Percentiles rank a stretch among this genome's conserved stretches.
These are phyloP conservation scores for Himalopsyche japonica DNA, from an alignment of 2,888 invertebrate genomes.

Conservation along the genomic window DNA sequence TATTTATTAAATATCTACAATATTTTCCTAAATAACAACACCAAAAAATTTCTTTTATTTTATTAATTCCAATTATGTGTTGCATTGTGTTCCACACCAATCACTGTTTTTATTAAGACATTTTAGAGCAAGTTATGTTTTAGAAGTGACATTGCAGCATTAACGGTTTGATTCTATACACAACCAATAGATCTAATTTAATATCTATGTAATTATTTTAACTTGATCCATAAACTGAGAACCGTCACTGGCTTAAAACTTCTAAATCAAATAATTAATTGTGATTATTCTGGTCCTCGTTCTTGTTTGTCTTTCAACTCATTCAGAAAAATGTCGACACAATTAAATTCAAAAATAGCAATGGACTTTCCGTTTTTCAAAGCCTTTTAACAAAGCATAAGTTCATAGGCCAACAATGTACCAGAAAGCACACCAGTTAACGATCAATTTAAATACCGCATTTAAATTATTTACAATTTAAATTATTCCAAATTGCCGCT, in stretches of 20 bases:
- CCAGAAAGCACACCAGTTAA: slow-evolving; percentile 21
- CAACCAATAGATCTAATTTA: too few relatives aligned
- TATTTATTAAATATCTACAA: too few relatives aligned
- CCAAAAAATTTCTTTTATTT: too few relatives aligned
- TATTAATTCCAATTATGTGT: too few relatives aligned
- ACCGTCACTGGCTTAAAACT: background rate
- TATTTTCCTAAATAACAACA: too few relatives aligned
- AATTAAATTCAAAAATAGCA: background rate
- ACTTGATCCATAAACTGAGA: too few relatives aligned
- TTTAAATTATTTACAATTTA: slow-evolving; percentile 20
- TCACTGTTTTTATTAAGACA: too few relatives aligned
- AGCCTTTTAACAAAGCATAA: background rate
- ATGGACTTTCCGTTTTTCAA: background rate
- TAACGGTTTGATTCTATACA: too few relatives aligned
- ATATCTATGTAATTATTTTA: too few relatives aligned
- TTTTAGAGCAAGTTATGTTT: too few relatives aligned
- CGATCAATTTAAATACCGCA: slow-evolving; percentile 38
- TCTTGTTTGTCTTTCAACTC: background rate
- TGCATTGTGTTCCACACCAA: too few relatives aligned
- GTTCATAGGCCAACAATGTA: background rate
- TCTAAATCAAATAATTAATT: background rate
- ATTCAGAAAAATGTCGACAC: background rate
- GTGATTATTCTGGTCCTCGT: background rate
- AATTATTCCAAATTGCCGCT: slow-evolving; percentile 21
- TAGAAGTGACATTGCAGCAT: too few relatives aligned